Conservation (phyloP, 2,888 invertebrate species). For the Metalampra italica region DNA sequence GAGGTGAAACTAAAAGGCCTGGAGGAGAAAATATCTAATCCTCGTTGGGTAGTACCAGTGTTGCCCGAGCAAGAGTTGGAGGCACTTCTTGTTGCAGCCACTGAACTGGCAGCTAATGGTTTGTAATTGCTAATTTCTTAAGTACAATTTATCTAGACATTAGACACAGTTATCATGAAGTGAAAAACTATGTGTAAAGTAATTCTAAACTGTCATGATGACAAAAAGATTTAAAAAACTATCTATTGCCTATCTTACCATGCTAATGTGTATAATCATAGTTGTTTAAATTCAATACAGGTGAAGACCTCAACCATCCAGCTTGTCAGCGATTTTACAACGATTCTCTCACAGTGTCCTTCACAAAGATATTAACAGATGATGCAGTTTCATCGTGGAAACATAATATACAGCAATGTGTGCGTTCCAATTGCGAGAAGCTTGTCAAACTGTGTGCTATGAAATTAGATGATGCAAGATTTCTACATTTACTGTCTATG, state of each 20-base stretch:
- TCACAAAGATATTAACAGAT: conserved; percentile 97
- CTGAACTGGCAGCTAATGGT: conserved; percentile 92
- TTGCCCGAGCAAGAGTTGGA: conserved; percentile 97
- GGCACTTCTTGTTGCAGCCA: conserved; percentile 92
- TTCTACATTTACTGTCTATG: conserved; percentile 94
- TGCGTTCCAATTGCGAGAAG: conserved; percentile 94
- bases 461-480: conserved; percentile 95
- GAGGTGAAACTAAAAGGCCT: conserved; percentile 90
- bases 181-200: too few relatives aligned
- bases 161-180: too few relatives aligned
- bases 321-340: conserved; percentile 96
- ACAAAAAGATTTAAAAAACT: too few relatives aligned
- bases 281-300: conserved; percentile 66
- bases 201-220: too few relatives aligned
- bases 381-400: conserved; percentile 99
- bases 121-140: conserved; percentile 17
- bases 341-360: conserved; percentile 95
- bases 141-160: too few relatives aligned
- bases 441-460: conserved; percentile 95
- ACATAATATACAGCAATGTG: conserved; percentile 96
- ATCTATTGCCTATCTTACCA: too few relatives aligned
- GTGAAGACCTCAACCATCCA: conserved; percentile 91
- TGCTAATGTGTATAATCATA: too few relatives aligned
- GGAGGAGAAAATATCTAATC: conserved; percentile 97
- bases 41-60: conserved; percentile 98